Percentiles rank a stretch among this genome's conserved stretches.
Conservation (phyloP, 2,888 invertebrate genomes). For the Xestia xanthographa region DNA sequence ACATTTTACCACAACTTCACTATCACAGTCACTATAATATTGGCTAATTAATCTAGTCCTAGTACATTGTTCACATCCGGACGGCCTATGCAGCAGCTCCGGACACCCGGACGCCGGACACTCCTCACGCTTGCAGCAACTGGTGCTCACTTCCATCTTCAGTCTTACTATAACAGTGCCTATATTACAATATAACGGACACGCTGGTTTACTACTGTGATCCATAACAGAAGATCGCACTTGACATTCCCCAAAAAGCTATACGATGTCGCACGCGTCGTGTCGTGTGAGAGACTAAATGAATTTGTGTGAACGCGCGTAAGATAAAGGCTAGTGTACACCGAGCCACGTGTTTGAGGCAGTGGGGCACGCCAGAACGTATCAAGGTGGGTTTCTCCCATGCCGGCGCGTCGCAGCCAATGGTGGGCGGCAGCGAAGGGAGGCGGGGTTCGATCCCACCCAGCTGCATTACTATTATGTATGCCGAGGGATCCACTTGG, state of each 20-base stretch:
- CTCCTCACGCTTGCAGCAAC: constrained; percentile 70
- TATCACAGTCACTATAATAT: constrained; percentile 88
- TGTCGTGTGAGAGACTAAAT: constrained; percentile 88
- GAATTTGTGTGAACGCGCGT: constrained; percentile 84
- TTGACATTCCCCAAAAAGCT: constrained; percentile 85
- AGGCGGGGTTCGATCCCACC: constrained; percentile 80
- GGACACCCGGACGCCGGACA: constrained; percentile 70
- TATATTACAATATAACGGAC: constrained; percentile 81
- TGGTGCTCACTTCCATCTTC: constrained; percentile 80
- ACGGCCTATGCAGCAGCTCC: constrained; percentile 73
- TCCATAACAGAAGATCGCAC: constrained; percentile 85
- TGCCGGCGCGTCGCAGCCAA: constrained; percentile 75
- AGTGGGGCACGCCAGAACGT: constrained; percentile 81
- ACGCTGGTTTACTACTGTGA: constrained; percentile 83
- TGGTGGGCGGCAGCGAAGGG: constrained; percentile 75
- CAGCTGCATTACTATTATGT: constrained; percentile 79
- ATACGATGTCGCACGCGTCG: constrained; percentile 84
- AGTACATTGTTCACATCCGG: constrained; percentile 85
- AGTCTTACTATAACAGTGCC: constrained; percentile 86
- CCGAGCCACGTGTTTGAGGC: constrained; percentile 79
- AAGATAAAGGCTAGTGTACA: constrained; percentile 84
- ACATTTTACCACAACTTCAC: constrained; percentile 83
- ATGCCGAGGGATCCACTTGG: constrained; percentile 74
- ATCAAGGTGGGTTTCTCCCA: constrained; percentile 79
- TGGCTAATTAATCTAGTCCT: constrained; percentile 86